A percentile compares a stretch with the other conserved stretches of the same genome.
phyloP scores from a whole-genome alignment of 1,140 invertebrate species.

The Bombyx mandarina region DNA sequence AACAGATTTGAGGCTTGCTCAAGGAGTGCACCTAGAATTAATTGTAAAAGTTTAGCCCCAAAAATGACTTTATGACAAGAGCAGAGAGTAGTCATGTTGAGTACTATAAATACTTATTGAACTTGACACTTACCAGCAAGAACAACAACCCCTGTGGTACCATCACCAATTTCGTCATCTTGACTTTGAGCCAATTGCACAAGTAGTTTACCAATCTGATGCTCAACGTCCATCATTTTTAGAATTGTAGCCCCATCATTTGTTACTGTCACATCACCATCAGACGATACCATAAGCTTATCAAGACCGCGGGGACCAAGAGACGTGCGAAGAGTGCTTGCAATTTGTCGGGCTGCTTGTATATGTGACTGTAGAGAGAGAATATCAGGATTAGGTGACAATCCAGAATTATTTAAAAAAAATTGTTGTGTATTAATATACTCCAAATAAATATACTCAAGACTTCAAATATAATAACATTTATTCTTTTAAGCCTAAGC shows the following conservation, averaged over 20 bases:
- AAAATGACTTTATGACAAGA: too few species aligned
- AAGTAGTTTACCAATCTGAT: slow-evolving; percentile 98
- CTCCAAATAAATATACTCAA: too few species aligned
- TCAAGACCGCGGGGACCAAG: slow-evolving; percentile 97
- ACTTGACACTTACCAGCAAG: slow-evolving; percentile 64
- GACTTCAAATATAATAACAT: too few species aligned
- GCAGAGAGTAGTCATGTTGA: too few species aligned
- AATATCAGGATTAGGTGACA: too few species aligned
- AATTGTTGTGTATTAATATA: too few species aligned
- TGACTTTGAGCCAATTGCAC: slow-evolving; percentile 98
- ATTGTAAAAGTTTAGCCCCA: neutral
- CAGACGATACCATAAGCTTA: slow-evolving; percentile 97
- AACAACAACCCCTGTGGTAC: slow-evolving; percentile 98
- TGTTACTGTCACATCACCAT: slow-evolving; percentile 98
- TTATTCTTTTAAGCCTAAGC: too few species aligned
- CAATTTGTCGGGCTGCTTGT: slow-evolving; percentile 91
- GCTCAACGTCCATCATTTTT: slow-evolving; percentile 99
- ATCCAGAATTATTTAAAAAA: too few species aligned
- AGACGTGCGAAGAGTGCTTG: slow-evolving; percentile 92
- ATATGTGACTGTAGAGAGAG: slow-evolving; percentile 89
- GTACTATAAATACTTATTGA: too few species aligned
- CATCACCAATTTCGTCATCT: slow-evolving; percentile 99
- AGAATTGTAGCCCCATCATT: slow-evolving; percentile 99
- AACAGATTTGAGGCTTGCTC: slow-evolving; percentile 95
- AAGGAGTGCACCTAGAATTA: slow-evolving; percentile 84